Base-by-base conservation (phyloP, 2,888 invertebrate species). In the Calameuta filiformis region DNA sequence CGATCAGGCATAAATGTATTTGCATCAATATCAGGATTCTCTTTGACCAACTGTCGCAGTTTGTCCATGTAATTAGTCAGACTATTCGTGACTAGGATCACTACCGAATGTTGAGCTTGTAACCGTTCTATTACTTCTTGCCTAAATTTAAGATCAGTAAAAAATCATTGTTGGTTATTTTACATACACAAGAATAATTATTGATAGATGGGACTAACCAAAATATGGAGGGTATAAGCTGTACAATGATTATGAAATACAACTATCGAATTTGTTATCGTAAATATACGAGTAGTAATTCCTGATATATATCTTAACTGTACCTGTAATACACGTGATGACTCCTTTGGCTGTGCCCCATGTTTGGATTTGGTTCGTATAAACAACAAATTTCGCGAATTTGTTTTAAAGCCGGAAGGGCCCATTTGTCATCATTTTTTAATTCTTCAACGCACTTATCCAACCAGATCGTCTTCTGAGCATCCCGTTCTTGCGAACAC, bases 381-480 rank as follows among this genome's bases (percentile, higher is more conserved):
- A 98, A 93, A 88, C 97, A 96, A 91, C 98, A 98, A 84, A 99
- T 98, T 92, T 99, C 98, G 68, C 97, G 94, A 91, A 99, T 98
- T 92, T 98, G 96, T 91, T 98, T 98, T 82, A 99, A 92, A 6
- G 98, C 98, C 1, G 99, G 98, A 86, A 99, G 91, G 33, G 97
- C 98, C 98, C 98, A 99, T 83, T 95, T 95, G 87, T 97, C 97
- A 71, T 95, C 95, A 76, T 94, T 95, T 90, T 97, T 97, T 80
- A 99, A 92, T 91, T 99, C 98, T 84, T 98, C 98, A n/a, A 99
- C 98, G 91, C 98, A 98, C 92, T 97, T 97, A 89, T 98, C 97
- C 81, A 99, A 93, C 98, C 98, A 99, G 81, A 96, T 95, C 23
- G 97, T 97, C 92, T 99, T 99, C 92, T 98, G 98, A 15, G 97